These are phyloP conservation scores for Andrena marginata DNA, from an alignment of 2,888 invertebrate genomes.

Conservation along the genomic window DNA sequence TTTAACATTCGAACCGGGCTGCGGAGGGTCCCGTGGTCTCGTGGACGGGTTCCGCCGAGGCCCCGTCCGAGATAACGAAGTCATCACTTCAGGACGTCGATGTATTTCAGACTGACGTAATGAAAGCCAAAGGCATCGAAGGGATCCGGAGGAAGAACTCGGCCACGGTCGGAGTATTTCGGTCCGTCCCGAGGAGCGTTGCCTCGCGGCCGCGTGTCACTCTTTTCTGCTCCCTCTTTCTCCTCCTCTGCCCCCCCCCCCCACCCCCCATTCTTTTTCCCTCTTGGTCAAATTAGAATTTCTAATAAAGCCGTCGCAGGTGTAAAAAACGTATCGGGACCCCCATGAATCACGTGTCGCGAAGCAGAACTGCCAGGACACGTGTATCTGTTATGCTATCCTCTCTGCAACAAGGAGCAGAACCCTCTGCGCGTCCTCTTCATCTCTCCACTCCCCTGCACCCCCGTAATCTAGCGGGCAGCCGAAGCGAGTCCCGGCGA, in stretches of 20 bases:
- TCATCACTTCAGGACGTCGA: constrained; percentile 76
- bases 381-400: constrained; percentile 80
- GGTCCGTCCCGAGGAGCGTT: constrained; percentile 67
- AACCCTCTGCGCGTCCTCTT: constrained; percentile 68
- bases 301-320: constrained; percentile 84
- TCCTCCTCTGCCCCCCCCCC: too few species aligned
- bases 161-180: constrained; percentile 72
- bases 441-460: constrained; percentile 34
- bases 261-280: not conserved
- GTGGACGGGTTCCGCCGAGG: not conserved
- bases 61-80: constrained; percentile 69
- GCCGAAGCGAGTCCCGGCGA: constrained; percentile 20
- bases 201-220: constrained; percentile 77
- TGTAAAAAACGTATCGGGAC: constrained; percentile 83
- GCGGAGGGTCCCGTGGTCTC: not conserved
- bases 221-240: constrained; percentile 71
- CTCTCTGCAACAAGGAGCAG: constrained; percentile 50
- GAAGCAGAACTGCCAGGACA: constrained; percentile 80
- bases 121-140: constrained; percentile 59
- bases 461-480: constrained; percentile 37
- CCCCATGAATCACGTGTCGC: constrained; percentile 83
- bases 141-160: constrained; percentile 71
- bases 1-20: not conserved
- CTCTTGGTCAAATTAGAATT: constrained; percentile 81
- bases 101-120: constrained; percentile 59